phyloP scores from a whole-genome alignment of 1,140 invertebrate genomes.

The Aethina tumida region DNA sequence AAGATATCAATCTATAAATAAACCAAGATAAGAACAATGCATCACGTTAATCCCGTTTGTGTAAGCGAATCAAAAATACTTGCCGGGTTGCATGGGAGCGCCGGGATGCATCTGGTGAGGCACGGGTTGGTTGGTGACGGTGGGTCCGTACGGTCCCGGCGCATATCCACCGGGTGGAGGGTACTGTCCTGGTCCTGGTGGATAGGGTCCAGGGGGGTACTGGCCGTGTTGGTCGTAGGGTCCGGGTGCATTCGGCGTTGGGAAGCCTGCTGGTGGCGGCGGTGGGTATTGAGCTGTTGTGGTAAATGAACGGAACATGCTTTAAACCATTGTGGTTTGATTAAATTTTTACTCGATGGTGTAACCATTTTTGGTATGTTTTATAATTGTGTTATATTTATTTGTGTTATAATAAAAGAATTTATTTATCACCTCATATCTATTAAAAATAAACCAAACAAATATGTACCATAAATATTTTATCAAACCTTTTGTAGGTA shows the following conservation, averaged over 20 bases:
- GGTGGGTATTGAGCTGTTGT: constrained; percentile 14
- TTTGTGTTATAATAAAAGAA: too few species aligned
- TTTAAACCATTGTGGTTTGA: too few species aligned
- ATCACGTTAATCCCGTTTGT: too few species aligned
- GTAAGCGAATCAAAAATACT: not conserved
- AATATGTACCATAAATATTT: too few species aligned
- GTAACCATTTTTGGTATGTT: not conserved
- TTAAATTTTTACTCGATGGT: too few species aligned
- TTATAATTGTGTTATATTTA: not conserved
- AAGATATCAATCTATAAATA: constrained; percentile 3
- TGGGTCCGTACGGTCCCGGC: constrained; percentile 6
- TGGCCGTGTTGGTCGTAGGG: constrained; percentile 12
- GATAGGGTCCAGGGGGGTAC: constrained; percentile 15
- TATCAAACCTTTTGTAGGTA: too few species aligned
- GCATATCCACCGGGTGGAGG: constrained; percentile 13
- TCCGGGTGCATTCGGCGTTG: constrained; percentile 9
- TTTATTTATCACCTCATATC: too few species aligned
- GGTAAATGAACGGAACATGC: too few species aligned
- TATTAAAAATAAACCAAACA: too few species aligned
- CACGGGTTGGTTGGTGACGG: constrained; percentile 3
- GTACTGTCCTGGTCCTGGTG: constrained; percentile 14
- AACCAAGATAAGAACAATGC: too few species aligned
- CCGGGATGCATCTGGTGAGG: constrained; percentile 4
- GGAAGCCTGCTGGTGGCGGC: constrained; percentile 10
- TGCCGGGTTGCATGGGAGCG: constrained; percentile 10